Evolutionary conservation across 1,140 invertebrate species (phyloP).

Genomic region (fruit fly (Drosophila melanogaster)): DNA sequence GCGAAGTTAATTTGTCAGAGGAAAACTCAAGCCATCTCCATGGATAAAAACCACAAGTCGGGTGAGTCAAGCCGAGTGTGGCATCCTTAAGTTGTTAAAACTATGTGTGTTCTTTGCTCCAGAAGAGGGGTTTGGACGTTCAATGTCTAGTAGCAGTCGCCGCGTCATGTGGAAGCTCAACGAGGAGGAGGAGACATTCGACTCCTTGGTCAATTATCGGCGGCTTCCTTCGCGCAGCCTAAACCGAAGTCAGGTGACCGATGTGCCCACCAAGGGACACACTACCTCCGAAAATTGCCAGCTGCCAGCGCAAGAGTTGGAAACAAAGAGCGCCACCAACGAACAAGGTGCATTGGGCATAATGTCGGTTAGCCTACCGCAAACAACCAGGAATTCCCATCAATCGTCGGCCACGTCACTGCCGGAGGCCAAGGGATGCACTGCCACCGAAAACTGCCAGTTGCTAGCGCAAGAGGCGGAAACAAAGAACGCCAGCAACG

Average conservation of each 20-base stretch:
- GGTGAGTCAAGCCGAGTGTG: constrained; percentile 18
- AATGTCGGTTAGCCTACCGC: neutral
- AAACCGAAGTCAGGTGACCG: constrained; percentile 1
- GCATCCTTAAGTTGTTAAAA: neutral
- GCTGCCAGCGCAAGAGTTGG: constrained; percentile 6
- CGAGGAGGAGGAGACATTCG: constrained; percentile 57
- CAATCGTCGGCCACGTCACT: constrained; percentile 27
- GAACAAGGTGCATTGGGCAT: neutral
- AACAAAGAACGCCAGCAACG: neutral
- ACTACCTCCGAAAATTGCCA: constrained; percentile 10
- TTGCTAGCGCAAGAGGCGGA: constrained; percentile 5
- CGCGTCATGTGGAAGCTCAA: constrained; percentile 68
- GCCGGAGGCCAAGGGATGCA: constrained; percentile 19
- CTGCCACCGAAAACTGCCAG: constrained; percentile 11
- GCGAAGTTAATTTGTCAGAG: neutral
- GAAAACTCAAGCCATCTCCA: neutral
- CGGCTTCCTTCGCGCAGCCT: constrained; percentile 9
- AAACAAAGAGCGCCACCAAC: neutral
- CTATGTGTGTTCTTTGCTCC: neutral
- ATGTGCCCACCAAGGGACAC: neutral
- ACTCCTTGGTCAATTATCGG: constrained; percentile 63
- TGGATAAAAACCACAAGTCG: constrained; percentile 60
- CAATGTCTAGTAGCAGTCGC: constrained; percentile 54
- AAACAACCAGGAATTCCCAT: neutral
- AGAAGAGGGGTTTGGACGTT: constrained; percentile 42